phyloP scores from a whole-genome alignment of 2,888 invertebrate species.

The Microctonus brassicae region DNA sequence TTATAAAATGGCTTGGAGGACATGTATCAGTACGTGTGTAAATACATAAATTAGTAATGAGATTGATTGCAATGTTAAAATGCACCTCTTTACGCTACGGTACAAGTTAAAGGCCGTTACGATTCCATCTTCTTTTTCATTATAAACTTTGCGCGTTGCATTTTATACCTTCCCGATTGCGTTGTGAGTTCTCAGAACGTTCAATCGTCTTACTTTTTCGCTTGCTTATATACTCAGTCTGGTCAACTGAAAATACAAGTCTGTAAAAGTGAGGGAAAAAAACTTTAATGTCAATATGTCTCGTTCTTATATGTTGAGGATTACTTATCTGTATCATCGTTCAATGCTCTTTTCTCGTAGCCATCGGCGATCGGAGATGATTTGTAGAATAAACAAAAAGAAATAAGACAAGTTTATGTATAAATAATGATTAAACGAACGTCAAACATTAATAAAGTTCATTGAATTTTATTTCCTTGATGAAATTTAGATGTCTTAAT shows the following conservation, averaged over 20 bases:
- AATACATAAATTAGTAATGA: neutral
- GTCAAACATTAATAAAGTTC: no score
- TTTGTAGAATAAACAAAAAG: neutral
- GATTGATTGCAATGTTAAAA: neutral
- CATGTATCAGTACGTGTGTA: neutral
- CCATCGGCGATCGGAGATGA: constrained; percentile 1
- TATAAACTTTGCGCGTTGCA: constrained; percentile 23
- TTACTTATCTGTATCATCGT: constrained; percentile 1
- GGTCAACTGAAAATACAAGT: constrained; percentile 47
- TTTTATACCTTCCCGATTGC: constrained; percentile 30
- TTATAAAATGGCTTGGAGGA: neutral
- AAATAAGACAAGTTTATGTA: neutral
- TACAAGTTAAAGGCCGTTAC: constrained; percentile 37
- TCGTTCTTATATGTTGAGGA: neutral
- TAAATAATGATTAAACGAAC: neutral
- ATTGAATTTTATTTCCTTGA: no score
- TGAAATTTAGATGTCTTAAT: constrained; percentile 47
- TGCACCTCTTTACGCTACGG: neutral
- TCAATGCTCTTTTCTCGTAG: constrained; percentile 46
- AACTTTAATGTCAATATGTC: constrained; percentile 54
- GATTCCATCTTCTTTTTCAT: constrained; percentile 44
- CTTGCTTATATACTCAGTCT: constrained; percentile 23
- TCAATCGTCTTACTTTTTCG: constrained; percentile 9
- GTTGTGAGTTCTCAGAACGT: constrained; percentile 46
- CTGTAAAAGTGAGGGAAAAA: constrained; percentile 48